Evolutionary conservation across 2,888 invertebrate genomes (phyloP).

Genomic region (Pristionchus arcanus): DNA sequence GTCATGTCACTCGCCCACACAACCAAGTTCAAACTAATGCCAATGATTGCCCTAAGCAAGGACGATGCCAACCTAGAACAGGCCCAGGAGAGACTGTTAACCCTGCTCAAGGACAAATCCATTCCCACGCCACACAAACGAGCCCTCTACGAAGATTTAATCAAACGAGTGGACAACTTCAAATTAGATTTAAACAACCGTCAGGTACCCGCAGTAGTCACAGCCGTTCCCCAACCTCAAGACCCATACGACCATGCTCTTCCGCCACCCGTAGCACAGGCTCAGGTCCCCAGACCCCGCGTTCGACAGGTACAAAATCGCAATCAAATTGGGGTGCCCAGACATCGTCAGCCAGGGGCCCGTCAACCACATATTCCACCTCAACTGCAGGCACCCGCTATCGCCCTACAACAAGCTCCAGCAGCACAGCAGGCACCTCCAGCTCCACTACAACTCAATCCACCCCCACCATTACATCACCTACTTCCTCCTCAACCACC

Average conservation of each 20-base stretch:
- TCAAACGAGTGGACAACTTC: constrained; percentile 26
- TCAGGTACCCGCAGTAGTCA: background rate
- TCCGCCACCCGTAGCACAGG: background rate
- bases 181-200: background rate
- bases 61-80: constrained; percentile 17
- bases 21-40: constrained; percentile 28
- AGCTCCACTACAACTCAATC: background rate
- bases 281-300: background rate
- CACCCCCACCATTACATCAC: background rate
- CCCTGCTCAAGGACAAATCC: background rate
- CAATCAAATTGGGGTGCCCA: too few species aligned
- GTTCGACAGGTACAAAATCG: too few species aligned
- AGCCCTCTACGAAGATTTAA: constrained; percentile 6
- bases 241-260: too few species aligned
- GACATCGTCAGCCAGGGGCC: too few species aligned
- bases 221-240: background rate
- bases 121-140: background rate
- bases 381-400: background rate
- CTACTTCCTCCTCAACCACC: background rate
- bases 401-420: background rate
- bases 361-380: too few species aligned
- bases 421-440: background rate
- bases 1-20: background rate
- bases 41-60: constrained; percentile 15
- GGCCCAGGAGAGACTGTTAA: background rate